These are phyloP conservation scores for Drosophila nigritarsus DNA, from an alignment of 2,888 invertebrate genomes.

Conservation along the genomic window DNA sequence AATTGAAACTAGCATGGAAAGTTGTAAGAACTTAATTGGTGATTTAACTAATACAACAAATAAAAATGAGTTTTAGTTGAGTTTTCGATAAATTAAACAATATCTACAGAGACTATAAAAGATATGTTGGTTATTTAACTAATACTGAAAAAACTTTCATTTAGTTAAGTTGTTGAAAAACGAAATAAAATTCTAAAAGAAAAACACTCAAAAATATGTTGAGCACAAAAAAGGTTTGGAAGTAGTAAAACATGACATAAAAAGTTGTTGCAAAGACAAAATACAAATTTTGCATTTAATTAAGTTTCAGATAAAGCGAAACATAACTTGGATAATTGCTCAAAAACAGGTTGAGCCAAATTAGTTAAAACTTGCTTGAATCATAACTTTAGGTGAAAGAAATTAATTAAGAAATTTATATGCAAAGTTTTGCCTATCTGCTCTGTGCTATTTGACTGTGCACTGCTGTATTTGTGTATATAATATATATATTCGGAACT, in stretches of 20 bases:
- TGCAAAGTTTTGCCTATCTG: not conserved
- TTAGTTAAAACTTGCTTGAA: not conserved
- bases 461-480: not conserved
- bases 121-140: too few relatives aligned
- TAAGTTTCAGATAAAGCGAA: not conserved
- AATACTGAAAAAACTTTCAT: not conserved
- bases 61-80: not conserved
- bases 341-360: not conserved
- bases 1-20: not conserved
- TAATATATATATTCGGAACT: slow-evolving; percentile 19
- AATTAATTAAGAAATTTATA: not conserved
- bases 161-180: not conserved
- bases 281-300: not conserved
- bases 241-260: not conserved
- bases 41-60: not conserved
- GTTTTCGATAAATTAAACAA: too few relatives aligned
- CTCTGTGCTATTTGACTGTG: not conserved
- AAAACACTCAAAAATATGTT: not conserved
- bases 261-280: not conserved
- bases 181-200: too few relatives aligned
- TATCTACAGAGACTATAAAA: too few relatives aligned
- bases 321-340: not conserved
- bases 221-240: not conserved
- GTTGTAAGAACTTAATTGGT: not conserved
- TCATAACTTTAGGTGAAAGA: not conserved